Conservation (phyloP, 2,113 vertebrate genomes). For the Chloebia gouldiae region DNA sequence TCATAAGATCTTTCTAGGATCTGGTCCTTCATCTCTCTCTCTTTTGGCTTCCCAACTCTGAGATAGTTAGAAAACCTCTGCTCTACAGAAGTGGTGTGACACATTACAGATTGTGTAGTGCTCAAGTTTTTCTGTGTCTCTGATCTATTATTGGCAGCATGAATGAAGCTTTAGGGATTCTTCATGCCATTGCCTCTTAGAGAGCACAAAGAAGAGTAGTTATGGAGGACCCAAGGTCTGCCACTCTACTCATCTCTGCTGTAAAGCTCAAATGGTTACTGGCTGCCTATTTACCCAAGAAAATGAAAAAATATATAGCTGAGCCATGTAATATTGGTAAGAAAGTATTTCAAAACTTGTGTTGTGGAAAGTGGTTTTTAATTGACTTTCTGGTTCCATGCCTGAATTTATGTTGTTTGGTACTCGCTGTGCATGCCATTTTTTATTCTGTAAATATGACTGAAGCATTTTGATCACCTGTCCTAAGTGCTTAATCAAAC, state of each 20-base stretch:
- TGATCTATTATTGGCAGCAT: not conserved
- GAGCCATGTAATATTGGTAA: not conserved
- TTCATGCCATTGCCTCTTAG: accelerated
- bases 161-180: not conserved
- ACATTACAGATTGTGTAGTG: not conserved
- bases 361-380: constrained; percentile 25
- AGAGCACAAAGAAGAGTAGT: not conserved
- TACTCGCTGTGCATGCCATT: not conserved
- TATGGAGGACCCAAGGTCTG: not conserved
- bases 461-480: constrained; percentile 65
- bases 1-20: not conserved
- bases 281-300: not conserved
- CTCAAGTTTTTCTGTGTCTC: not conserved
- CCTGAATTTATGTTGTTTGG: constrained; percentile 51
- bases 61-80: not conserved
- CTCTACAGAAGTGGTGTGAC: not conserved
- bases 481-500: constrained; percentile 76
- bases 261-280: not conserved
- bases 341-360: not conserved
- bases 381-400: constrained; percentile 51
- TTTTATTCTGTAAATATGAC: constrained; percentile 73
- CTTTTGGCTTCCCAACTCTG: not conserved
- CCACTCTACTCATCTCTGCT: not conserved
- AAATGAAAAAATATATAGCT: not conserved
- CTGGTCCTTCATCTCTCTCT: not conserved